Base-by-base conservation (phyloP, 2,888 invertebrate species). In the Scaeva pyrastri region DNA sequence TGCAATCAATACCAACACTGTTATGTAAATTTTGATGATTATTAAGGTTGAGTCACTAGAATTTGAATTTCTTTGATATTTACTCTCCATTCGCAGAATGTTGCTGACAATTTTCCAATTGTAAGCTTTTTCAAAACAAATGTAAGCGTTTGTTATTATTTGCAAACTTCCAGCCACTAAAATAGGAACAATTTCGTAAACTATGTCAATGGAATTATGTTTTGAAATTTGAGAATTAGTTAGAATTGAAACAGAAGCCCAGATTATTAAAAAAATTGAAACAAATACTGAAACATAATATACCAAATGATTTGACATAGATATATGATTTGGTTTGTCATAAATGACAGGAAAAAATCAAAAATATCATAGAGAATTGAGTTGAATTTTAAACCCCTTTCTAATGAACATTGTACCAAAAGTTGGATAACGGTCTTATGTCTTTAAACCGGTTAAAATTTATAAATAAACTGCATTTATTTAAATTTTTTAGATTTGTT, bases 41-140 rank as follows among this genome's bases (percentile, higher is more conserved):
- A 11, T 19, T 1, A 56, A 6, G 0, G 76, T 66, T 7, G 5
- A 16, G 5, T 76, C 81, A 31, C 19, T 4, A 1, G n/a, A 8
- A 1, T 41, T 41, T 0, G 21, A 10, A 26, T 45, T 12, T 1
- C 16, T 7, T 19, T 41, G 36, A 55, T 76, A 76, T 48, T 71
- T 71, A 2, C 41, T 48, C n/a, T 71, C 81, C 11, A 71, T 41
- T 1, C 8, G 45, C 7, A 76, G 8, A 16, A 81, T 45, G n/a
- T 4, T 64, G 2, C 21, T 56, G 1, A 81, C 16, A 3, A 71
- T n/a, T 7, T 19, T 45, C 14, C 56, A 41, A n/a, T 72, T 62
- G 0, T 0, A n/a, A 3, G 55, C 12, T 2, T n/a, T 64, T 0
- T 12, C 21, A 3, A 21, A 41, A 39, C 41, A 41, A 41, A 79